Evolutionary conservation across 2,888 invertebrate species (phyloP).

Genomic region (Drosophila leonis): DNA sequence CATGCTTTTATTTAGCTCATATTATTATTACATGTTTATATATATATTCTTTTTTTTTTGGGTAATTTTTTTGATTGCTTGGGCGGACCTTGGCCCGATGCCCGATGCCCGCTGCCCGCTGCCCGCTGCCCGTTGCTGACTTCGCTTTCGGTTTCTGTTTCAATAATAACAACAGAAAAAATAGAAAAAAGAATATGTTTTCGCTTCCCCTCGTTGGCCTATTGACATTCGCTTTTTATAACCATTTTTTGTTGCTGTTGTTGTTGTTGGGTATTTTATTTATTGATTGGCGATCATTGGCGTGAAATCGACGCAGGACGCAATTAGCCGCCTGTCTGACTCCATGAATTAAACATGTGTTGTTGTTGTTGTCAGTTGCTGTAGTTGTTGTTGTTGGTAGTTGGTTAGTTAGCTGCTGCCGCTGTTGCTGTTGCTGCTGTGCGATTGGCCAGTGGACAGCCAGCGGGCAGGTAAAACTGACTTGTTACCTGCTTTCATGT

Average conservation of each 20-base stretch:
- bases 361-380: constrained; percentile 21
- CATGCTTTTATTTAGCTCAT: constrained; percentile 59
- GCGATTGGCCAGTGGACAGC: constrained; percentile 56
- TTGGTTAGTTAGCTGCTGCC: constrained; percentile 17
- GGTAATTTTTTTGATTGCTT: constrained; percentile 76
- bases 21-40: constrained; percentile 46
- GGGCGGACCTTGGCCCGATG: constrained; percentile 41
- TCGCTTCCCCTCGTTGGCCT: constrained; percentile 43
- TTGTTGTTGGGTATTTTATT: constrained; percentile 57
- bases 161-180: constrained; percentile 47
- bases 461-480: constrained; percentile 46
- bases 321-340: constrained; percentile 62
- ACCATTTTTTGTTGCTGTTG: constrained; percentile 15
- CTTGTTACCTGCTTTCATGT: constrained; percentile 41
- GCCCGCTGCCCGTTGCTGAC: constrained; percentile 10
- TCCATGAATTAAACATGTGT: constrained; percentile 61
- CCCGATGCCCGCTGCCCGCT: constrained; percentile 18
- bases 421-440: constrained; percentile 35
- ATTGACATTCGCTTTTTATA: constrained; percentile 35
- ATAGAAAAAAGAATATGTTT: constrained; percentile 57
- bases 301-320: constrained; percentile 70
- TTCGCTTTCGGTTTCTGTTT: constrained; percentile 58
- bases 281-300: constrained; percentile 76
- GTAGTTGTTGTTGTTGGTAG: constrained; percentile 19
- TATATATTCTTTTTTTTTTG: constrained; percentile 28